Conservation (phyloP, 2,113 vertebrate species). For the Gallinago paraguaiae region DNA sequence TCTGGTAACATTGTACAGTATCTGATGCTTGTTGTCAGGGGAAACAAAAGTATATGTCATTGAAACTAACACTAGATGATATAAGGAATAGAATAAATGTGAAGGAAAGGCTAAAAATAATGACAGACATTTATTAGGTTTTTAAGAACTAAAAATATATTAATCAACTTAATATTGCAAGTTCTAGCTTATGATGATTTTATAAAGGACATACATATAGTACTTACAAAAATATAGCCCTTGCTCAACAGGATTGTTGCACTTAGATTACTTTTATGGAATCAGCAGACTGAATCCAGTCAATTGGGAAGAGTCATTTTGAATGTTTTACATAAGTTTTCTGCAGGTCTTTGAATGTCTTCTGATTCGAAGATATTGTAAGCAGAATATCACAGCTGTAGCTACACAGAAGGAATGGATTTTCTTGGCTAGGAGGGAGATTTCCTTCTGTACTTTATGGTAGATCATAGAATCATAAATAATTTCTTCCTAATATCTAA, state of each 20-base stretch:
- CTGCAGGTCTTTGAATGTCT: background rate
- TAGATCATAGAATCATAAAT: background rate
- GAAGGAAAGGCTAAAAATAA: background rate
- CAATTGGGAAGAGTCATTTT: background rate
- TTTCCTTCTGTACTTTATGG: background rate
- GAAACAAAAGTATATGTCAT: background rate
- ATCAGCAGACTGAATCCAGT: background rate
- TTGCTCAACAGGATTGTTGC: background rate
- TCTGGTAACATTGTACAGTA: background rate
- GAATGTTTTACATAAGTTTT: background rate
- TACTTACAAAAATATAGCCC: background rate
- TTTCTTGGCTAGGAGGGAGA: background rate
- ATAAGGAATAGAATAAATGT: background rate
- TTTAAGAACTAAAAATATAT: background rate
- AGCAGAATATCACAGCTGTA: background rate
- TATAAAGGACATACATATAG: background rate
- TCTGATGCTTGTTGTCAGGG: background rate
- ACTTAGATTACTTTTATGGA: fast-evolving
- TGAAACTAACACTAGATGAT: background rate
- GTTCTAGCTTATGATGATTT: background rate
- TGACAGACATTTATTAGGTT: background rate
- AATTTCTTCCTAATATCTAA: background rate
- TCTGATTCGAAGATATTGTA: background rate
- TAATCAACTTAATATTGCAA: background rate
- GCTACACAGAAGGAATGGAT: background rate